Percentiles rank a stretch among this genome's conserved stretches.
Conservation (phyloP, 2,888 invertebrate species). For the Pimpla rufipes region DNA sequence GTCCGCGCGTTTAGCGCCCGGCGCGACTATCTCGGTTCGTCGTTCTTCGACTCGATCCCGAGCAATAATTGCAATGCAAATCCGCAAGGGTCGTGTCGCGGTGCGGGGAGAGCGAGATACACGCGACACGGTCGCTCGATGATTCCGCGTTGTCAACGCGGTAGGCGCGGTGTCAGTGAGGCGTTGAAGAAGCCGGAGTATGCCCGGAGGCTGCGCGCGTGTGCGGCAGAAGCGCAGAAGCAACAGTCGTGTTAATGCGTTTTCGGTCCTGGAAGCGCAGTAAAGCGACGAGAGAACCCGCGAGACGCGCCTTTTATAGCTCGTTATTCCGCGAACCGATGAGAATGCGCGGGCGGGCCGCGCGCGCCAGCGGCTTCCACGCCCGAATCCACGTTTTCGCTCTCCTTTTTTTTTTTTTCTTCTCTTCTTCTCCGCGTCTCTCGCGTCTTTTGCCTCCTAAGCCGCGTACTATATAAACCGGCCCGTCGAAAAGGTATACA, state of each 20-base stretch:
- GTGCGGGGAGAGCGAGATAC: not conserved
- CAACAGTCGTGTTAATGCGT: conserved; percentile 74
- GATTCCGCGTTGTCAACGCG: conserved; percentile 39
- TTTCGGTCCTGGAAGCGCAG: conserved; percentile 76
- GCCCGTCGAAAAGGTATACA: conserved; percentile 9
- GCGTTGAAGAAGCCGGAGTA: conserved; percentile 30
- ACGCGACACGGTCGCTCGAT: conserved; percentile 21
- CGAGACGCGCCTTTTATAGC: conserved; percentile 75
- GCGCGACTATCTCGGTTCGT: conserved; percentile 16
- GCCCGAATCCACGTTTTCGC: conserved; percentile 37
- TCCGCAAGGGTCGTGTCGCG: conserved; percentile 31
- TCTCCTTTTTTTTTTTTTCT: conserved; percentile 10
- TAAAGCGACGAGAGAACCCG: conserved; percentile 67
- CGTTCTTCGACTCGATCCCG: conserved; percentile 64
- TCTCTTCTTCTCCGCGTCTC: not conserved
- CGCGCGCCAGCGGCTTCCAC: conserved; percentile 3
- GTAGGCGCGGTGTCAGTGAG: not conserved
- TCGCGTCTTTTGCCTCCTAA: conserved; percentile 28
- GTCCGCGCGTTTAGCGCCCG: not conserved
- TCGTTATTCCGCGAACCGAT: conserved; percentile 77
- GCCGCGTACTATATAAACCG: conserved; percentile 37
- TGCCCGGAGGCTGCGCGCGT: conserved; percentile 56
- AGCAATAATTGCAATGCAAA: conserved; percentile 78
- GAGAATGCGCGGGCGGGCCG: conserved; percentile 71
- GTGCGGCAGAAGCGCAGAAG: conserved; percentile 54